Percentiles rank a stretch among this genome's conserved stretches.
Evolutionary conservation across 2,113 vertebrate genomes (phyloP).

Genomic region (Progne subis): DNA sequence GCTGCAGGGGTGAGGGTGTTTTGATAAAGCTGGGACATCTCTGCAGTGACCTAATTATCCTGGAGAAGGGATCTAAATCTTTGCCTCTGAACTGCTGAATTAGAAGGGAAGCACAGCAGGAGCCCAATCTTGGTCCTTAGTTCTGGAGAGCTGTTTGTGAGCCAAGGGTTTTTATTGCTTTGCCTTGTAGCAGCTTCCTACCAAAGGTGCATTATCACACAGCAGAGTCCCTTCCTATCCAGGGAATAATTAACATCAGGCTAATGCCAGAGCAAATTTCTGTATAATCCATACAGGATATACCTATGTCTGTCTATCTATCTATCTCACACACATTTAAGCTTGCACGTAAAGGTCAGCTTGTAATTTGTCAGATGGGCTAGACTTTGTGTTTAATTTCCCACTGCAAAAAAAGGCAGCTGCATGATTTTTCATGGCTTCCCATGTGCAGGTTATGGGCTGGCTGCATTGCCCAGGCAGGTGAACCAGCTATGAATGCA

Average conservation of each 20-base stretch:
- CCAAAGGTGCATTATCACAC: background rate
- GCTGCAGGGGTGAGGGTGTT: background rate
- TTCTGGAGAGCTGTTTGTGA: background rate
- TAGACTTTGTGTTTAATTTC: background rate
- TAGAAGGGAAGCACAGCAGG: background rate
- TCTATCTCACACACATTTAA: background rate
- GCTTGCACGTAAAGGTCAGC: background rate
- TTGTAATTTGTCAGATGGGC: background rate
- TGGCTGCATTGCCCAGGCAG: background rate
- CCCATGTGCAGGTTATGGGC: background rate
- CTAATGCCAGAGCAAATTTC: background rate
- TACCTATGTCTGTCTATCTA: background rate
- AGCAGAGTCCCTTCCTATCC: background rate
- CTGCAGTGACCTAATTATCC: background rate
- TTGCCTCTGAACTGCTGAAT: background rate
- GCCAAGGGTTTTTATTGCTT: background rate
- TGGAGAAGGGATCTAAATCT: constrained; percentile 14
- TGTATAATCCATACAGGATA: background rate
- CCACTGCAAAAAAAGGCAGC: background rate
- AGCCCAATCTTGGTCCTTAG: background rate
- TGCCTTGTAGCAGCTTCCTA: background rate
- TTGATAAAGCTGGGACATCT: background rate
- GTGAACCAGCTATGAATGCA: background rate
- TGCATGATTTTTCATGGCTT: background rate
- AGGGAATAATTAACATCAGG: background rate